Evolutionary conservation across 2,888 invertebrate genomes (phyloP).

Genomic region (Tubulanus polymorphus): DNA sequence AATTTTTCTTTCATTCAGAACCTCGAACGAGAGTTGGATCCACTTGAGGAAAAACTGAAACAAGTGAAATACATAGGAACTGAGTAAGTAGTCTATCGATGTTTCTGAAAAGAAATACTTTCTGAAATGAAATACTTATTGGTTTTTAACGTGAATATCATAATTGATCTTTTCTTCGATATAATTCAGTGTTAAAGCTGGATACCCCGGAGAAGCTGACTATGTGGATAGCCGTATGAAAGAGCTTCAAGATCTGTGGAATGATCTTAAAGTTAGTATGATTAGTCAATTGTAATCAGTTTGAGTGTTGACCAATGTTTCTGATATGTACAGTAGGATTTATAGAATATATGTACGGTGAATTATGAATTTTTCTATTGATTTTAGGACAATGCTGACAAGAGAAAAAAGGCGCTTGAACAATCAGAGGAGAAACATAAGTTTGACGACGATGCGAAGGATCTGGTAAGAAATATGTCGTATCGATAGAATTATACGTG

Average conservation of each 20-base stretch:
- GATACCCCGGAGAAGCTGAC: conserved; percentile 84
- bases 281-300: neutral
- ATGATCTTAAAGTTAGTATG: conserved; percentile 63
- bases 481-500: neutral
- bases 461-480: conserved; percentile 53
- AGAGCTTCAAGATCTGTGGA: conserved; percentile 85
- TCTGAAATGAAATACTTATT: too few species aligned
- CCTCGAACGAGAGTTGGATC: conserved; percentile 88
- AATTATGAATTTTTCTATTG: neutral
- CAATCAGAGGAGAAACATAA: conserved; percentile 94
- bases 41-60: conserved; percentile 85
- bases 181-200: conserved; percentile 78
- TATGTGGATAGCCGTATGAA: conserved; percentile 81
- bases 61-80: conserved; percentile 83
- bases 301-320: neutral
- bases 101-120: neutral
- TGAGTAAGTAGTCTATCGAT: conserved; percentile 60
- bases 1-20: conserved; percentile 55
- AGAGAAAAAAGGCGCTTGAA: conserved; percentile 78
- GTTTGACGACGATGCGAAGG: conserved; percentile 79
- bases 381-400: conserved; percentile 72
- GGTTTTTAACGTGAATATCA: too few species aligned
- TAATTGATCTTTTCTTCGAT: too few species aligned
- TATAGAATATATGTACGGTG: neutral
- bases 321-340: neutral